Conservation (phyloP, 1,140 invertebrate species). For the Hyles euphorbiae region DNA sequence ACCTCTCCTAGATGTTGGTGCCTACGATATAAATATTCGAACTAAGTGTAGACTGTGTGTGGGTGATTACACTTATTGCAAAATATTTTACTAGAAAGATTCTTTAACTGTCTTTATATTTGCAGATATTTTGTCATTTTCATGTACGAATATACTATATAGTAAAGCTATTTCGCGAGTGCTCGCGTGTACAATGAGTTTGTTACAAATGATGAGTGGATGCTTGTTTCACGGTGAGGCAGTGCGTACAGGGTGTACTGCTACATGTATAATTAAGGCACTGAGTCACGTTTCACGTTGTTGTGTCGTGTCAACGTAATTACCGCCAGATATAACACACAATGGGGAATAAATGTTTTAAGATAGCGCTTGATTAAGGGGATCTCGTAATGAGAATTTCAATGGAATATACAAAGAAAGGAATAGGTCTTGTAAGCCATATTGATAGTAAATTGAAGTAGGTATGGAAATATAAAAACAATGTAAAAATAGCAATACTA, state of each 20-base stretch:
- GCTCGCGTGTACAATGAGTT: neutral
- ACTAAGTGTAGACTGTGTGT: no score
- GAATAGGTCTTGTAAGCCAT: no score
- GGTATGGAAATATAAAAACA: no score
- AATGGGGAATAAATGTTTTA: constrained; percentile 22
- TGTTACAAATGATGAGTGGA: neutral
- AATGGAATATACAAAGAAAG: no score
- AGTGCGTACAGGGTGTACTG: neutral
- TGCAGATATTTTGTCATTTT: neutral
- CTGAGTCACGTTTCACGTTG: constrained; percentile 28
- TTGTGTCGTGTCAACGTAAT: constrained; percentile 14
- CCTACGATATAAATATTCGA: no score
- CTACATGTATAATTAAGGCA: constrained; percentile 24
- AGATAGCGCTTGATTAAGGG: neutral
- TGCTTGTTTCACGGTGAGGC: neutral
- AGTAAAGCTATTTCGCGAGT: neutral
- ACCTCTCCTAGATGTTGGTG: no score
- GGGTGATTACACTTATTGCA: no score
- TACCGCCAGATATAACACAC: constrained; percentile 17
- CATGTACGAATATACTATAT: neutral
- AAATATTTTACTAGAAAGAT: no score
- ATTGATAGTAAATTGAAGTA: no score
- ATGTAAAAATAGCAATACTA: no score
- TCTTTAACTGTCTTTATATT: no score
- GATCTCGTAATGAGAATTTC: neutral